These are phyloP conservation scores for Isotomurus palustris DNA, from an alignment of 2,888 invertebrate species.

Conservation along the genomic window DNA sequence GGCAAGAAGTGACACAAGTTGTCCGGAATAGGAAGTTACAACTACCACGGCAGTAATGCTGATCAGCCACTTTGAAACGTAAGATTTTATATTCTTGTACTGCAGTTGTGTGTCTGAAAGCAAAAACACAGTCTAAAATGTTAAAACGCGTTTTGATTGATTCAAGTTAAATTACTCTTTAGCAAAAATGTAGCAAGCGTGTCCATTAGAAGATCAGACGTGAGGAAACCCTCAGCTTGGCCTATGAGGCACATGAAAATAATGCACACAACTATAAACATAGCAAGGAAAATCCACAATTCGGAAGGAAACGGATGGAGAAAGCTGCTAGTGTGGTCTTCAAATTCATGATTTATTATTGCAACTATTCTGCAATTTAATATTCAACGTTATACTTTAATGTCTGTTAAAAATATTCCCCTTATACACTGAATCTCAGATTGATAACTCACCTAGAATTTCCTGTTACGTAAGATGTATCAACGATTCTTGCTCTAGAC, in stretches of 20 bases:
- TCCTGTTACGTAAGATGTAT: slow-evolving; percentile 17
- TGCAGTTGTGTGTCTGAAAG: too few species aligned
- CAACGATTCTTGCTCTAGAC: background rate
- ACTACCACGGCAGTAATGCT: slow-evolving; percentile 18
- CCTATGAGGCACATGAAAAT: background rate
- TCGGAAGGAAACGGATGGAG: slow-evolving; percentile 10
- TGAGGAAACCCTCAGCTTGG: background rate
- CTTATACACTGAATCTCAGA: too few species aligned
- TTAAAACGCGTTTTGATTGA: too few species aligned
- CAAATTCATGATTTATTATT: slow-evolving; percentile 19
- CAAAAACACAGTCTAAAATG: too few species aligned
- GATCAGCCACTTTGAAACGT: slow-evolving; percentile 6
- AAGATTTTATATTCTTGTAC: too few species aligned
- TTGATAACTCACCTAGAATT: slow-evolving; percentile 11
- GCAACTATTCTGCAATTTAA: slow-evolving; percentile 8
- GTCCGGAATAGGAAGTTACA: slow-evolving; percentile 25
- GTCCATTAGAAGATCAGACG: too few species aligned
- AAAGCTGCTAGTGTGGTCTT: slow-evolving; percentile 4
- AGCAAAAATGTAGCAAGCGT: too few species aligned
- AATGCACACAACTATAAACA: slow-evolving; percentile 2
- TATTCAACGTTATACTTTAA: background rate
- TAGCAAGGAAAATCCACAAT: slow-evolving; percentile 16
- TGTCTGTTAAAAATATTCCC: background rate
- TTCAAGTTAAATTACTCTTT: too few species aligned
- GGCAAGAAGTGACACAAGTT: slow-evolving; percentile 23